Evolutionary conservation across 1,140 invertebrate genomes (phyloP).

Genomic region (Diplogasteroides magnus): DNA sequence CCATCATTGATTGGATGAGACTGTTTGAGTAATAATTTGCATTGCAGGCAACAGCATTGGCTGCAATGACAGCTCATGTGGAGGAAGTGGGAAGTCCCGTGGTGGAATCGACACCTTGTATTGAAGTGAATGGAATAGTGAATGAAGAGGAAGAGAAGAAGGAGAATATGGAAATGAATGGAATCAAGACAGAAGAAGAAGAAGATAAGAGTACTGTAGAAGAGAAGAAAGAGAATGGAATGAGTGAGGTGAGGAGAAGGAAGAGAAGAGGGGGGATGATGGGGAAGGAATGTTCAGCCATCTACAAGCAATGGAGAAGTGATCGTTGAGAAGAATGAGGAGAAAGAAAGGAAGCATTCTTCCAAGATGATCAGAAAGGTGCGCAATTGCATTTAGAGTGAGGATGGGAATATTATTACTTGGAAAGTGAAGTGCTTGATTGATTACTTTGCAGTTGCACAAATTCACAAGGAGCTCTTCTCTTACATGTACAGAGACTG

Average conservation of each 20-base stretch:
- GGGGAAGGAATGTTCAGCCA: too few species aligned
- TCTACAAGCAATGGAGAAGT: neutral
- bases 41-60: too few species aligned
- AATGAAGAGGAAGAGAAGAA: neutral
- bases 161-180: neutral
- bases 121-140: neutral
- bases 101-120: slow-evolving; percentile 7
- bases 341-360: slow-evolving; percentile 4
- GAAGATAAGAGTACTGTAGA: neutral
- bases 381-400: slow-evolving; percentile 4
- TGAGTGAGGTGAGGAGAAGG: neutral
- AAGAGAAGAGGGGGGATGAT: slow-evolving; percentile 1
- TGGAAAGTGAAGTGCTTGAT: too few species aligned
- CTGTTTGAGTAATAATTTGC: too few species aligned
- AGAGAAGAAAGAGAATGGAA: neutral
- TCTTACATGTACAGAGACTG: slow-evolving; percentile 19
- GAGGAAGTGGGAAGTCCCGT: too few species aligned
- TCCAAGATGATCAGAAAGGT: slow-evolving; percentile 4
- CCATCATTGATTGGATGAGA: too few species aligned
- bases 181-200: neutral
- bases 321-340: slow-evolving; percentile 2
- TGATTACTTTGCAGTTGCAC: neutral
- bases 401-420: too few species aligned
- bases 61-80: slow-evolving; percentile 3
- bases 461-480: slow-evolving; percentile 16